Evolutionary conservation across 2,113 vertebrate genomes (phyloP).

Genomic region (Ursus arctos): DNA sequence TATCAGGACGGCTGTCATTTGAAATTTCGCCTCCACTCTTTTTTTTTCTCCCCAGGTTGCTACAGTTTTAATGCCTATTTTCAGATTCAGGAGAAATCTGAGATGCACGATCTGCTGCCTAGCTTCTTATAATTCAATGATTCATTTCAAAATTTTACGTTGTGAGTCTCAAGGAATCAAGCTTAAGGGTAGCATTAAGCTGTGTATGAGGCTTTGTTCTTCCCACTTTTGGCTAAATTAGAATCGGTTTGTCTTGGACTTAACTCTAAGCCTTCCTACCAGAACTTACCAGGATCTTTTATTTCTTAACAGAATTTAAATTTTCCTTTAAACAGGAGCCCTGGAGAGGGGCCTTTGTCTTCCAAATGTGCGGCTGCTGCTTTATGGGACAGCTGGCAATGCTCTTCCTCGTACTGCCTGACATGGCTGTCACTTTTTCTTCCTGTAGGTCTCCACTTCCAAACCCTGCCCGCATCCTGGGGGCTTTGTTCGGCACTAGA

Average conservation of each 20-base stretch:
- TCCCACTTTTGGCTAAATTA: not conserved
- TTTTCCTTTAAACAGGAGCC: not conserved
- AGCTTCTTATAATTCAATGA: not conserved
- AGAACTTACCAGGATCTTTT: not conserved
- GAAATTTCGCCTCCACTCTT: not conserved
- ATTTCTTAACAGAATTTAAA: not conserved
- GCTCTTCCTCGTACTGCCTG: not conserved
- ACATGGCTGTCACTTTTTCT: not conserved
- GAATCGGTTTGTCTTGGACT: not conserved
- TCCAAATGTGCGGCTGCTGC: not conserved
- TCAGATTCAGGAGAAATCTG: not conserved
- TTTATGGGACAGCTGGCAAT: not conserved
- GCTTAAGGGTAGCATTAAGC: not conserved
- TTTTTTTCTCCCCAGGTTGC: not conserved
- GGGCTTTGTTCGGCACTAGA: not conserved
- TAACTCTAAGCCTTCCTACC: not conserved
- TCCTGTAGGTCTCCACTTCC: not conserved
- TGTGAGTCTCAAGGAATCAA: not conserved
- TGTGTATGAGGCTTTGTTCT: not conserved
- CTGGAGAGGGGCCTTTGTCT: not conserved
- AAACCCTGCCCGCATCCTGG: fast-evolving
- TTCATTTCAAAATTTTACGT: not conserved
- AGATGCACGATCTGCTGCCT: not conserved
- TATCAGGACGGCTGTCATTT: not conserved
- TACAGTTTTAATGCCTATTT: conserved; percentile 27